Evolutionary conservation across 2,797 vertebrate species (phyloP), one percentile per base, ranked within the genome.

Genomic region (Erethizon dorsatum): DNA sequence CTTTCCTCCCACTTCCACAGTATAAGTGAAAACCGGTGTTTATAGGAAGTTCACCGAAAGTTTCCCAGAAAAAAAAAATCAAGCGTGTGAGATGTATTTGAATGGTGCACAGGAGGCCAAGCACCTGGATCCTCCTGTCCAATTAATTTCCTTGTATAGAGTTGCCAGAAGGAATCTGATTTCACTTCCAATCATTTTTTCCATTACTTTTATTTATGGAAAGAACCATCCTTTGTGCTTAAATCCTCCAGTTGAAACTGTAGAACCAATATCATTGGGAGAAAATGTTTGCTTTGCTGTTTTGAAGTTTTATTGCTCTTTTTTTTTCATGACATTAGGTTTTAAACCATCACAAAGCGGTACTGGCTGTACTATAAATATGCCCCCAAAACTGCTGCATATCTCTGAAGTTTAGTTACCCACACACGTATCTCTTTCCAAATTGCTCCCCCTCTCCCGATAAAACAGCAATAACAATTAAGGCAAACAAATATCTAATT

Each of bases 181-280:
- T 96, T 95, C 71, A 90, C 47, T 77, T 94, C 52, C 56, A 90
- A 61, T 90, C 80, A 88, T 73, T 93, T 90, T 93, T 93, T 15
- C 83, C 82, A 88, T 94, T 80, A 90, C 63, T 96, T 97, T 90
- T 93, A 87, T 96, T 97, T 97, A 84, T 61, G 92, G 89, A 82
- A 96, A 94, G 37, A 94, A 79, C 41, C 80, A 75, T 79, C 47
- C 50, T 33, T 91, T 69, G 63, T 37, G 67, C 59, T 83, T 83
- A 84, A 91, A 83, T 90, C 61, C 47, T 63, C 24, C 50, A 6
- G 65, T 31, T 90, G 78, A 90, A 93, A 91, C 18, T 80, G 37
- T 45, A 89, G 80, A 93, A 28, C 63, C 45, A 5, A 11, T 79
- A 45, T 1, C 12, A 17, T 0, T 79, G 65, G 79, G 75, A 90